Base-by-base conservation (phyloP, 2,113 vertebrate genomes). In the Mungos mungo region DNA sequence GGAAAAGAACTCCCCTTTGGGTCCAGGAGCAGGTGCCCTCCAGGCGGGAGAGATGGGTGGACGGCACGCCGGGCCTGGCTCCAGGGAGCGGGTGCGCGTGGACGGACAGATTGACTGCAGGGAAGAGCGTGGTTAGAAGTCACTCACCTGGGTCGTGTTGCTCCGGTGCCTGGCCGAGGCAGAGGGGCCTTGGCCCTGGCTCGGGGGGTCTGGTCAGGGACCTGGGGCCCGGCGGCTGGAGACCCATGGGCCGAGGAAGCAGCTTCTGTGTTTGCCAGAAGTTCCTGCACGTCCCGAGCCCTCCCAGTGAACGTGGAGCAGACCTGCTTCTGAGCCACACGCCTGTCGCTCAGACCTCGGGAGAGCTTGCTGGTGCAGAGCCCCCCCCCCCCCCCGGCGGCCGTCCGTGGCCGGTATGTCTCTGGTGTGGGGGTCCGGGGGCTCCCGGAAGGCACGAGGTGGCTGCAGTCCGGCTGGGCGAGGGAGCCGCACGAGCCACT, bases 291-390 rank as follows among this genome's bases (percentile, higher is more conserved):
- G 15, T 4, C 68, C 38, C 12, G 2, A 41, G 84, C 3, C 4
- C n/a, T 47, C 2, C 0, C 1, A 9, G 41, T 23, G 2, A 31
- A 11, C 0, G 11, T 5, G 3, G 9, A 25, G 27, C 4, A 74
- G 84, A 19, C n/a, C 63, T 65, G 2, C 23, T 84, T 57, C 11
- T 1, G 8, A 2, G 27, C 33, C 4, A 3, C 35, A 52, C 4
- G 1, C 50, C 25, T 3, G 0, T 8, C 0, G 23, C 23, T 57
- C 38, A 11, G 1, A 2, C 2, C 1, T 21, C 4, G 1, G 1
- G 54, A 38, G 60, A 7, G 0, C 45, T 38, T 4, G 38, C 38
- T 38, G 38, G 38, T 38, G 38, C 38, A 38, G 38, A 38, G 38
- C 38, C 38, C 38, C 38, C 38, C 38, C 38, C 38, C 38, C 38